Conservation (phyloP, 2,888 invertebrate genomes). For the Phania funesta region DNA sequence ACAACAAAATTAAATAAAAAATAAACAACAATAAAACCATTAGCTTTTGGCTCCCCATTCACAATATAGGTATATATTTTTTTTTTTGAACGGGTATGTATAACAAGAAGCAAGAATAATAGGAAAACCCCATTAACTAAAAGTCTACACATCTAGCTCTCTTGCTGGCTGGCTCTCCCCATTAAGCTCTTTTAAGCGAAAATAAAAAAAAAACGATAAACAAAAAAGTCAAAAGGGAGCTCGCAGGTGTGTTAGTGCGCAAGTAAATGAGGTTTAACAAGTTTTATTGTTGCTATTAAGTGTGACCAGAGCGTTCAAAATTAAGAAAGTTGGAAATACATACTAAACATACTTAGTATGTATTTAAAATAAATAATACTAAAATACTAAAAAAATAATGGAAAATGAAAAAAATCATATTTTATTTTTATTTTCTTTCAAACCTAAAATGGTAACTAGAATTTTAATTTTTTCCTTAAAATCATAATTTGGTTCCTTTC, state of each 20-base stretch:
- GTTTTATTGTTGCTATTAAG: conserved; percentile 32
- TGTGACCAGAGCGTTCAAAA: not conserved
- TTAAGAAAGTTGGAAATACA: no score
- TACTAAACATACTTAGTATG: no score
- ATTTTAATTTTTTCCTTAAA: no score
- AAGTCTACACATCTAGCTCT: conserved; percentile 47
- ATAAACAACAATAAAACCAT: conserved; percentile 24
- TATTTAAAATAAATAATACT: no score
- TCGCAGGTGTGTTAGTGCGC: conserved; percentile 58
- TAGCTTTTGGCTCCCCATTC: conserved; percentile 55
- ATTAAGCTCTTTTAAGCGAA: not conserved
- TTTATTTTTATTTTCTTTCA: no score
- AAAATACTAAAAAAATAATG: no score
- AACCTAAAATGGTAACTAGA: no score
- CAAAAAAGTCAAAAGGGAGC: conserved; percentile 41
- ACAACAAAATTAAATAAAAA: conserved; percentile 35
- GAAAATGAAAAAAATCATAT: no score
- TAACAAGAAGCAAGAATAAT: conserved; percentile 62
- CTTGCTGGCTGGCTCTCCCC: conserved; percentile 20
- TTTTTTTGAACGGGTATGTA: conserved; percentile 52
- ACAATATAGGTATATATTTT: conserved; percentile 48
- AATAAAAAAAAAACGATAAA: not conserved
- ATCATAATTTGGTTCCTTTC: no score
- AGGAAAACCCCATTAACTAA: conserved; percentile 61
- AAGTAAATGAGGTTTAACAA: conserved; percentile 58